Evolutionary conservation across 2,888 invertebrate genomes (phyloP).

Genomic region (Orthosia incerta): DNA sequence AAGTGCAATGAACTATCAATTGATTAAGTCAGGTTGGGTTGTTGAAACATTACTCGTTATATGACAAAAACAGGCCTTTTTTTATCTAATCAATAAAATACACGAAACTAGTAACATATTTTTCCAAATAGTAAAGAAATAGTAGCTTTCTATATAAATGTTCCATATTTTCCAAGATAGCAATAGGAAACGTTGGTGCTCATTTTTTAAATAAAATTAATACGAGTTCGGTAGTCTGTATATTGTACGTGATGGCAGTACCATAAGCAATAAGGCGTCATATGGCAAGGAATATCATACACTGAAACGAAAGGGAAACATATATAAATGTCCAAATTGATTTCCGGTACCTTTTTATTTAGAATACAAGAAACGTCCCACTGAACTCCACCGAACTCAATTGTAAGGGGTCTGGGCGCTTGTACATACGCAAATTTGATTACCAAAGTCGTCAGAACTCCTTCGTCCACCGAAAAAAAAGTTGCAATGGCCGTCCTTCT

Average conservation of each 20-base stretch:
- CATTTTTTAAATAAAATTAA: slow-evolving; percentile 33
- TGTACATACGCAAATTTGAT: slow-evolving; percentile 76
- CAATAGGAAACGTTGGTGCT: neutral
- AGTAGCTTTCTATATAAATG: slow-evolving; percentile 6
- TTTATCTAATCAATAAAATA: too few relatives aligned
- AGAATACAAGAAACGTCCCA: slow-evolving; percentile 65
- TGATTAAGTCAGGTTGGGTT: slow-evolving; percentile 26
- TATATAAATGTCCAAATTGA: slow-evolving; percentile 52
- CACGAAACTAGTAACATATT: neutral
- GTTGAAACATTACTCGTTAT: slow-evolving; percentile 11
- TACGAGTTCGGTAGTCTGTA: slow-evolving; percentile 12
- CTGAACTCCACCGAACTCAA: slow-evolving; percentile 61
- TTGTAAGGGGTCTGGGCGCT: slow-evolving; percentile 55
- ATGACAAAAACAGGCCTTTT: too few relatives aligned
- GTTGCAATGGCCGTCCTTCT: slow-evolving; percentile 76
- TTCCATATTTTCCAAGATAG: neutral
- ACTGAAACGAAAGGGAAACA: slow-evolving; percentile 45
- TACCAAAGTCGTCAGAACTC: slow-evolving; percentile 69
- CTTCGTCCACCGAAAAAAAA: slow-evolving; percentile 74
- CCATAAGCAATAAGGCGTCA: slow-evolving; percentile 48
- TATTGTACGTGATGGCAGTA: slow-evolving; percentile 35
- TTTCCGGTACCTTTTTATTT: slow-evolving; percentile 64
- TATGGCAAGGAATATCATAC: slow-evolving; percentile 49
- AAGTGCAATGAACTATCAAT: slow-evolving; percentile 44
- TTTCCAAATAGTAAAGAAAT: neutral